Base-by-base conservation (phyloP, 2,113 vertebrate species). In the Rallus limicola region DNA sequence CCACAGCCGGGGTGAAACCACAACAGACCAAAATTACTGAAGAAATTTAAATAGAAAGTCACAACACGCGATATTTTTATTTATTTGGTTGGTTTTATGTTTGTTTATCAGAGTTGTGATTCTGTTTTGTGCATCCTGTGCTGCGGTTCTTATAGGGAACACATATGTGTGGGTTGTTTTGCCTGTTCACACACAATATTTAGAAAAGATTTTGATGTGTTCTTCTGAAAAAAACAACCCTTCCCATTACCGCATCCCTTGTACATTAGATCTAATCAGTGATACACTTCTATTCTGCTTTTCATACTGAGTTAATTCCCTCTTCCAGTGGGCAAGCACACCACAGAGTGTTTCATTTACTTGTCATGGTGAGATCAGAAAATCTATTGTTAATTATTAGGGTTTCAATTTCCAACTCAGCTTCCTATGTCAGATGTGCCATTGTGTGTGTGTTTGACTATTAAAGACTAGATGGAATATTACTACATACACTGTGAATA, bases 381-480 rank as follows among this genome's bases (percentile, higher is more conserved):
- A 83, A 96, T 95, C 93, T 95, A 94, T 91, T 97, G 95, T 97
- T 97, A 97, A 97, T 97, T 97, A 96, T 97, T 96, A 89, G 40
- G 65, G 86, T 94, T 96, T 96, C 88, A 93, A 96, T 96, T 97
- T 95, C 93, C 95, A 97, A n/a, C 86, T 96, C 94, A 91, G 77
- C 95, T 96, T 82, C 89, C 63, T 96, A 11, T 94, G 91, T 97
- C 91, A 95, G 75, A 92, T 68, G 88, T 93, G 87, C 60, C 78
- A 76, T 89, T 92, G 72, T 96, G 79, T 92, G 36, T 53, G 33
- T 88, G 29, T 92, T 91, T 88, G 82, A 94, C 92, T 94, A 48
- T 96, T 95, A 91, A 95, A 85, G 88, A 91, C 86, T 94, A 52
- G 90, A 82, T 80, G 44, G 68, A 95, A 67, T 95, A 90, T 94